Conservation (phyloP, 2,797 vertebrate species). For the Nannoperca australis region DNA sequence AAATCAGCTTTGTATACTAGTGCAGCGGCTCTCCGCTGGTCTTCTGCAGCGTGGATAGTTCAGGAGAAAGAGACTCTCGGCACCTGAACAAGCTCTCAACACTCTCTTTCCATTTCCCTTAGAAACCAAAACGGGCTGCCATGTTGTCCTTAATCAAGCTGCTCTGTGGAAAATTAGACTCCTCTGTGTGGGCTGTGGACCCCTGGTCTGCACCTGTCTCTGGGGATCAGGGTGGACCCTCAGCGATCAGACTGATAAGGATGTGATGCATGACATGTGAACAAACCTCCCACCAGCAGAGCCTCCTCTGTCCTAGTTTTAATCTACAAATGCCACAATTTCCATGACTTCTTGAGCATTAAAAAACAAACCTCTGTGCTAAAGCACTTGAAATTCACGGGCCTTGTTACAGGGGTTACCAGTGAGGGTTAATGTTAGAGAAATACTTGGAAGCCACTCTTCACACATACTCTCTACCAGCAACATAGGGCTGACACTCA, state of each 20-base stretch:
- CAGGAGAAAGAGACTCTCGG: constrained; percentile 22
- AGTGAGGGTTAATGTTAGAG: constrained; percentile 66
- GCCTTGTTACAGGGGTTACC: constrained; percentile 61
- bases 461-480: constrained; percentile 83
- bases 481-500: constrained; percentile 82
- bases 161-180: constrained; percentile 58
- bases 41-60: constrained; percentile 30
- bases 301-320: constrained; percentile 3
- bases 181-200: constrained; percentile 44
- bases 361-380: constrained; percentile 15
- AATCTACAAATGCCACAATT: constrained; percentile 3
- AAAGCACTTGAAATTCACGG: constrained; percentile 44
- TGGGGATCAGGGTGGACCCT: constrained; percentile 72
- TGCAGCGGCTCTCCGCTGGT: constrained; percentile 31
- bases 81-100: constrained; percentile 43
- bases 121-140: constrained; percentile 36
- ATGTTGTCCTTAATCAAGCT: constrained; percentile 54
- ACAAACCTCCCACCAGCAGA: constrained; percentile 31
- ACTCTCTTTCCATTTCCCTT: constrained; percentile 30
- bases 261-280: constrained; percentile 58
- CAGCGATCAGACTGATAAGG: constrained; percentile 68
- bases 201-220: constrained; percentile 75
- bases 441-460: constrained; percentile 70
- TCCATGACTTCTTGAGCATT: constrained; percentile 18
- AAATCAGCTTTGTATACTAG: constrained; percentile 54